These are phyloP conservation scores for Toxotes lorentzi DNA, from an alignment of 2,797 vertebrate genomes.

Conservation along the genomic window DNA sequence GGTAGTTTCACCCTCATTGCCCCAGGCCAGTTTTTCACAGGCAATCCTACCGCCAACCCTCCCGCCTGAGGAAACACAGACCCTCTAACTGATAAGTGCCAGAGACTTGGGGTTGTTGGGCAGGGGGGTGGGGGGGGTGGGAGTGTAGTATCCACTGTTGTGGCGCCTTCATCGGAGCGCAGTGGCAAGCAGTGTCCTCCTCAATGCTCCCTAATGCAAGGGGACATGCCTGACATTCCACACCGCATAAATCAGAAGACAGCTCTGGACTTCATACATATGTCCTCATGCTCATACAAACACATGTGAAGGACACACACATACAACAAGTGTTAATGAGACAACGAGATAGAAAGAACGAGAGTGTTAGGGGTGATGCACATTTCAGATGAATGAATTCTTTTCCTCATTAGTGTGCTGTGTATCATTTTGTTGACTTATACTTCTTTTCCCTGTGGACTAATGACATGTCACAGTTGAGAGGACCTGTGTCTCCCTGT, in stretches of 20 bases:
- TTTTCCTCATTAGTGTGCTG: constrained; percentile 59
- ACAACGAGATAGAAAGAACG: constrained; percentile 19
- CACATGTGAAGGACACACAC: constrained; percentile 11
- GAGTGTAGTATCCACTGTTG: constrained; percentile 84
- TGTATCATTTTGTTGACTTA: constrained; percentile 59
- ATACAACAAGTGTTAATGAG: constrained; percentile 3
- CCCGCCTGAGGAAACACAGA: constrained; percentile 79
- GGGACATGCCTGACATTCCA: constrained; percentile 93
- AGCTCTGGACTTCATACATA: constrained; percentile 77
- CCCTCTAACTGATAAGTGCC: constrained; percentile 90
- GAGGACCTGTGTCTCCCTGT: constrained; percentile 44
- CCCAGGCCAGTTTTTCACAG: constrained; percentile 85
- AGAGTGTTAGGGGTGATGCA: constrained; percentile 12
- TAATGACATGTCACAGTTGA: constrained; percentile 60
- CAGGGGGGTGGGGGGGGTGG: constrained; percentile 55
- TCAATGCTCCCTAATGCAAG: constrained; percentile 88
- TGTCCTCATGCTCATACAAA: constrained; percentile 42
- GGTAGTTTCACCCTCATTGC: constrained; percentile 7
- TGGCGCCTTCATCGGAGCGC: constrained; percentile 88
- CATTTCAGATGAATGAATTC: constrained; percentile 46
- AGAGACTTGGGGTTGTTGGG: constrained; percentile 80
- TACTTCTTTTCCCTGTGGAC: constrained; percentile 31
- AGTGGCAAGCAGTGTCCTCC: constrained; percentile 81
- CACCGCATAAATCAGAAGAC: constrained; percentile 84
- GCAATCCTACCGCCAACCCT: constrained; percentile 78